Evolutionary conservation across 2,888 invertebrate species (phyloP).

Genomic region (Gerris lacustris): DNA sequence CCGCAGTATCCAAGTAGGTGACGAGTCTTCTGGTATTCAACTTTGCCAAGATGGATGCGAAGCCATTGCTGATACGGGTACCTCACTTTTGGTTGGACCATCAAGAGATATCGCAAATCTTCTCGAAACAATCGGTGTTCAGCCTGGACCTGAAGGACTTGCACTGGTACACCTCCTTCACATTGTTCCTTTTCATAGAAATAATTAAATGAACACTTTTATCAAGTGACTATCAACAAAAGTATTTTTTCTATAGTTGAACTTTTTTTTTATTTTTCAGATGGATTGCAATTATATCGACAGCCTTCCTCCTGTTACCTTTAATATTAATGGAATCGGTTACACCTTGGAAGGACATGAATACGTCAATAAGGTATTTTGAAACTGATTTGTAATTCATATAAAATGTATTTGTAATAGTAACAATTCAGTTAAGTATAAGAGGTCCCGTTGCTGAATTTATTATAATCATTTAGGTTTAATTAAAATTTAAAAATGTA

Average conservation of each 20-base stretch:
- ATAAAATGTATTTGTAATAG: too few species aligned
- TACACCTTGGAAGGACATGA: slow-evolving; percentile 8
- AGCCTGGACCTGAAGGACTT: slow-evolving; percentile 66
- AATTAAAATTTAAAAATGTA: too few species aligned
- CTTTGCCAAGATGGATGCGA: slow-evolving; percentile 54
- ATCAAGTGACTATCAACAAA: too few species aligned
- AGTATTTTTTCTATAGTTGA: too few species aligned
- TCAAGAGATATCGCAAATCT: slow-evolving; percentile 59
- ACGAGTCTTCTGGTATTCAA: not conserved
- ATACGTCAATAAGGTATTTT: slow-evolving; percentile 1
- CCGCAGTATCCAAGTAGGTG: not conserved
- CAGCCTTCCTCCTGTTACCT: not conserved
- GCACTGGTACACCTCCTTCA: slow-evolving; percentile 38
- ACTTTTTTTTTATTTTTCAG: not conserved
- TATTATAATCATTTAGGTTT: too few species aligned
- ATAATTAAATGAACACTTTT: too few species aligned
- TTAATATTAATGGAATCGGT: slow-evolving; percentile 6
- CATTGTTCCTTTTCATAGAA: not conserved
- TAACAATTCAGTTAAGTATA: too few species aligned
- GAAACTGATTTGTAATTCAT: too few species aligned
- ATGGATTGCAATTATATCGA: not conserved
- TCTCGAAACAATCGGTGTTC: slow-evolving; percentile 52
- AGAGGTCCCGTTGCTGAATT: too few species aligned
- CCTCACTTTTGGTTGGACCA: slow-evolving; percentile 89
- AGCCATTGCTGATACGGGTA: slow-evolving; percentile 92